Conservation (phyloP, 2,888 invertebrate genomes). For the Athalia cordata region DNA sequence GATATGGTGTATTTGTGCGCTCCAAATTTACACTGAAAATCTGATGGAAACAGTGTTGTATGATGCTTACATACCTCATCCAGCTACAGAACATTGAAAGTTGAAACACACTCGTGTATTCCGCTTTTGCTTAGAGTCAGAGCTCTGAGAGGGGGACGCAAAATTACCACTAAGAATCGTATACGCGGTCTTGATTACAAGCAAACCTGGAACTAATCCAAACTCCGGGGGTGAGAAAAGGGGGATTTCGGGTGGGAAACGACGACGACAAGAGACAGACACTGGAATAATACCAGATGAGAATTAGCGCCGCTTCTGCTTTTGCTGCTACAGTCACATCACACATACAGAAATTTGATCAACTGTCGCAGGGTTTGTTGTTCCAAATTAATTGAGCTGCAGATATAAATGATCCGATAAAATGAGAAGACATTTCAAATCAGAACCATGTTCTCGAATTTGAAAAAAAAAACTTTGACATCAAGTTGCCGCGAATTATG, state of each 20-base stretch:
- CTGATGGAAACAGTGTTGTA: neutral
- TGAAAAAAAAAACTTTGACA: too few species aligned
- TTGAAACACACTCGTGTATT: constrained; percentile 33
- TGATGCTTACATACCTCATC: neutral
- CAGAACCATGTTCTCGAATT: too few species aligned
- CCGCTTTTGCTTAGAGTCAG: neutral
- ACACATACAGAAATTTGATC: constrained; percentile 19
- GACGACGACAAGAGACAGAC: constrained; percentile 18
- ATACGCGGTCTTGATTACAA: constrained; percentile 43
- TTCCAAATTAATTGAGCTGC: too few species aligned
- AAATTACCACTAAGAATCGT: constrained; percentile 37
- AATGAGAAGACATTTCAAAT: too few species aligned
- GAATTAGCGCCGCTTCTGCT: constrained; percentile 24
- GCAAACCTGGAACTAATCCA: constrained; percentile 39
- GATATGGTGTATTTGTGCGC: neutral
- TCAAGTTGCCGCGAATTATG: neutral
- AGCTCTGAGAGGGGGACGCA: neutral
- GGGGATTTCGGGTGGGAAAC: neutral
- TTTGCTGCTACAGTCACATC: neutral
- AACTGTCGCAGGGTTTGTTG: neutral
- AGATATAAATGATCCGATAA: too few species aligned
- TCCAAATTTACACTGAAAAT: constrained; percentile 10
- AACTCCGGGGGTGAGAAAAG: constrained; percentile 21
- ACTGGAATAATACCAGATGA: constrained; percentile 37
- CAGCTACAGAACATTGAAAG: constrained; percentile 24